Conservation (phyloP, 2,888 invertebrate genomes). For the Margaritifera margaritifera region DNA sequence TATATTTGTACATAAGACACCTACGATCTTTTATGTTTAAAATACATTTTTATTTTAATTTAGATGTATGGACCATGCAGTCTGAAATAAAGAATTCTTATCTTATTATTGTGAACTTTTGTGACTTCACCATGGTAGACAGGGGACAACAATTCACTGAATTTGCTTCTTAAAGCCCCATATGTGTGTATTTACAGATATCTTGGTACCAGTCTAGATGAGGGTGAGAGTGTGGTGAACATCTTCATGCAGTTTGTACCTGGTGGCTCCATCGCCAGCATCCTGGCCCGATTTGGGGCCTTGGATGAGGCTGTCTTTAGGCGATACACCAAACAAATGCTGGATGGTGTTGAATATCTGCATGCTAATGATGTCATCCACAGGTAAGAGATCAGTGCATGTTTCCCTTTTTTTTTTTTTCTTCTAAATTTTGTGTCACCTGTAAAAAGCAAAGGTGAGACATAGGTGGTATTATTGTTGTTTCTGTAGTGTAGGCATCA, state of each 20-base stretch:
- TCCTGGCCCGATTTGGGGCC: constrained; percentile 71
- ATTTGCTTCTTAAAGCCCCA: no score
- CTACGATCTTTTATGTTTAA: no score
- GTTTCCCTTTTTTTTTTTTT: neutral
- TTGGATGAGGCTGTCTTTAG: constrained; percentile 71
- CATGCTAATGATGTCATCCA: constrained; percentile 72
- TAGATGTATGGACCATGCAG: no score
- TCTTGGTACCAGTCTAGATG: constrained; percentile 72
- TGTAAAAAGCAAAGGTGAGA: neutral
- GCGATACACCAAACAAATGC: constrained; percentile 71
- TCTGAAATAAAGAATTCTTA: no score
- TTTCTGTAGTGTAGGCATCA: neutral
- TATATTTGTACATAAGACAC: no score
- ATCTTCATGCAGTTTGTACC: constrained; percentile 74
- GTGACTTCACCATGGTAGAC: no score
- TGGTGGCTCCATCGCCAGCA: constrained; percentile 71
- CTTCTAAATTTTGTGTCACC: neutral
- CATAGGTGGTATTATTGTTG: neutral
- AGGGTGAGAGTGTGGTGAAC: constrained; percentile 68
- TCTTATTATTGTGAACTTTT: no score
- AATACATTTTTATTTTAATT: no score
- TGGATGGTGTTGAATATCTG: constrained; percentile 72
- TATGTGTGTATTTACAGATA: constrained; percentile 56
- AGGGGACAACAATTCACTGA: no score
- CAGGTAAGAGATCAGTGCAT: constrained; percentile 55